Evolutionary conservation across 1,140 invertebrate species (phyloP).

Genomic region (Nephila pilipes): DNA sequence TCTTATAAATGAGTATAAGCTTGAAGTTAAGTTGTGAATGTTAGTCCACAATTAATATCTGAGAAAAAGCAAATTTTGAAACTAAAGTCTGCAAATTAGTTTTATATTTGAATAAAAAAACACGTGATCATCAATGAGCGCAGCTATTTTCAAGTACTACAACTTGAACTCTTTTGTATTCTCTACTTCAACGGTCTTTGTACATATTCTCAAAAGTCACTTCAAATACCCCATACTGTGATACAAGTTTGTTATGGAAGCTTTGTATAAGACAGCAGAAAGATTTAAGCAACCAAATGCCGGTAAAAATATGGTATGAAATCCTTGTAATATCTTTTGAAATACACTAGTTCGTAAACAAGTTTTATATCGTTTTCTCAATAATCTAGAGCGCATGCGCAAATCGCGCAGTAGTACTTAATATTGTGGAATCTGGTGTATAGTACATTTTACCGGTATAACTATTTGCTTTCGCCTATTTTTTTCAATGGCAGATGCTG

Average conservation of each 20-base stretch:
- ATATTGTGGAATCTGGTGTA: not conserved
- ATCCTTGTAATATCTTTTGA: conserved; percentile 15
- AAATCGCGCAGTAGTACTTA: conserved; percentile 11
- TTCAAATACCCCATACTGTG: not conserved
- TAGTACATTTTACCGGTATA: conserved; percentile 33
- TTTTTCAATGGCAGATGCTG: conserved; percentile 62
- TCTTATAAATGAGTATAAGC: too few relatives aligned
- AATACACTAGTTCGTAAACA: conserved; percentile 11
- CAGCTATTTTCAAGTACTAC: not conserved
- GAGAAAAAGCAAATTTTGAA: not conserved
- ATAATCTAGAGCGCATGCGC: conserved; percentile 53
- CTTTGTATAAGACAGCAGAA: conserved; percentile 66
- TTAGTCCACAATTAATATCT: too few relatives aligned
- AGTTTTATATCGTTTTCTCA: conserved; percentile 8
- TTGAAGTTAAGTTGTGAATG: too few relatives aligned
- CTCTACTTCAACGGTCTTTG: conserved; percentile 7
- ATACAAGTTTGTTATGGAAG: conserved; percentile 60
- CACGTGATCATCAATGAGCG: not conserved
- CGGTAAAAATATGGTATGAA: conserved; percentile 64
- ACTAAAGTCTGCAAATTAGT: not conserved
- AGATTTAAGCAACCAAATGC: conserved; percentile 67
- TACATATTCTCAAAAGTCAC: not conserved
- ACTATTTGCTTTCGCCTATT: not conserved
- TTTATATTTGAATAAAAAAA: not conserved
- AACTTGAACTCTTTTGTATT: not conserved